phyloP scores from a whole-genome alignment of 2,888 invertebrate species.

The Dysmachus trigonus region DNA sequence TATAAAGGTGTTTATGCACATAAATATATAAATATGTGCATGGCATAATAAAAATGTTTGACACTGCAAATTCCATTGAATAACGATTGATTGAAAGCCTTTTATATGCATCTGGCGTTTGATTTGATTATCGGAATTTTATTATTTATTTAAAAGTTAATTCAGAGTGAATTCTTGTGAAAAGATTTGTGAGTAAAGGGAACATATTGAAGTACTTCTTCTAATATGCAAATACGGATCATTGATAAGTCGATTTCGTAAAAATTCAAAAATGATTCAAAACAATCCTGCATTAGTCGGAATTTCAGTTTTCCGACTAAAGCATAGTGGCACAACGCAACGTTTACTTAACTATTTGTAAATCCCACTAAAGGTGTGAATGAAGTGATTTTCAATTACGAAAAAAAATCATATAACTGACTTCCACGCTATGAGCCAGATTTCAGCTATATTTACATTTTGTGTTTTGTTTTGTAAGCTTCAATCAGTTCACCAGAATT shows the following conservation, averaged over 20 bases:
- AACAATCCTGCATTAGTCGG: not conserved
- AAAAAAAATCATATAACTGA: not conserved
- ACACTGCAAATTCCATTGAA: not conserved
- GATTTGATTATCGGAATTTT: not conserved
- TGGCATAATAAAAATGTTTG: too few species aligned
- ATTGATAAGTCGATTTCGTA: not conserved
- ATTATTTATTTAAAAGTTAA: not conserved
- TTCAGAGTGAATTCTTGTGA: not conserved
- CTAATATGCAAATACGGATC: not conserved
- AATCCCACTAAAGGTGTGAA: not conserved
- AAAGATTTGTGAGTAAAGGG: not conserved
- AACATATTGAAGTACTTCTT: not conserved
- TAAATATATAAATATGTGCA: too few species aligned
- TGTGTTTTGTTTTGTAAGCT: not conserved
- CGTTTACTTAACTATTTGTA: not conserved
- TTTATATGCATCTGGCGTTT: not conserved
- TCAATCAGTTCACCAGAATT: not conserved
- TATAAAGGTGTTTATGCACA: too few species aligned
- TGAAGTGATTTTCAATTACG: not conserved
- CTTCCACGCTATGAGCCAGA: not conserved
- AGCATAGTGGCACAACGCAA: not conserved
- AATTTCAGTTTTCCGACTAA: not conserved
- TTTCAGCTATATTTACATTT: slow-evolving; percentile 8
- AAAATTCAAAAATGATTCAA: not conserved
- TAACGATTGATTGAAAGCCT: not conserved